Base-by-base conservation (phyloP, 2,888 invertebrate species). In the Villa cingulata region DNA sequence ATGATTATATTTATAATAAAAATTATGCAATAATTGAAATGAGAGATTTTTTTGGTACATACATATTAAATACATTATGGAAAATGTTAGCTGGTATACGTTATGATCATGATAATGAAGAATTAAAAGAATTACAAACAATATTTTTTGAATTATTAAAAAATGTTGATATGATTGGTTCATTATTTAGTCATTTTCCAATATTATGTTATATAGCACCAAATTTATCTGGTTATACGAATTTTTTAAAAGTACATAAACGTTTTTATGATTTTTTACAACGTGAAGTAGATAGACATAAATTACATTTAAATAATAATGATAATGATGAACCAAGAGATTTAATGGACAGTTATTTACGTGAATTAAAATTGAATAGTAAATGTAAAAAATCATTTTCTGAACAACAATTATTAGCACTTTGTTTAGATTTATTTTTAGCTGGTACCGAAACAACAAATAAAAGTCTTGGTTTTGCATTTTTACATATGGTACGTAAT, bases 401-500 rank as follows among this genome's bases (percentile, higher is more conserved):
- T 54, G 87, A 89, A 62, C 76, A 77, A 10, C 88, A 88, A 57
- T 66, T 89, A 45, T 64, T 88, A 48, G 85, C 86, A 0, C 78
- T 84, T 57, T 86, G 87, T 57, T 72, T 88, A 74, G 89, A 89
- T 57, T 77, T 89, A 74, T 89, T 89, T 58, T 79, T 88, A 74
- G 89, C 88, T 19, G 89, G 88, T 1, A 84, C 87, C 0, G 89
- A 89, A 68, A 89, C 89, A 0, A 87, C 88, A 0, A 81, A 79
- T 45, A 87, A 88, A 62, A 79, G 81, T 32, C 70, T 88, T 58
- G 80, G 82, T 27, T 87, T 87, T 59, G 77, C 81, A 49, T 84
- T 88, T 56, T 72, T 86, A 54, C 81, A 86, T 59, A 63, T 89
- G 56, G 74, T 86, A 6, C 69, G 81, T 17, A 75, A 82, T 57